Conservation (phyloP, 2,113 vertebrate species). For the Pterophyllum scalare region DNA sequence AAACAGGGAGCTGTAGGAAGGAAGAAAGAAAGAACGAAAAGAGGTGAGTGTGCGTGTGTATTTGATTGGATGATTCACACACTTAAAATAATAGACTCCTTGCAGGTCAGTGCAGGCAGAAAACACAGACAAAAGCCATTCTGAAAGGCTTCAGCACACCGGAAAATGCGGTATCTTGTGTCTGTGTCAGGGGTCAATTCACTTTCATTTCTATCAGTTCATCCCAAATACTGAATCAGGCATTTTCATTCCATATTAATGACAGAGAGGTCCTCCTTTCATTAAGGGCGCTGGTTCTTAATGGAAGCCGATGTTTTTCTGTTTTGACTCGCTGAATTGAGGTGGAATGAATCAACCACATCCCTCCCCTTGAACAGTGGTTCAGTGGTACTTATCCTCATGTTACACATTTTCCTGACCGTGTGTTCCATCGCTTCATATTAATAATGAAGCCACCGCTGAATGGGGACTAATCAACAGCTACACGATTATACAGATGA, state of each 20-base stretch:
- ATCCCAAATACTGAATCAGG: conserved; percentile 23
- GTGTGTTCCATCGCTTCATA: conserved; percentile 22
- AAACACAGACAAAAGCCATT: conserved; percentile 36
- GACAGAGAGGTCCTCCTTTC: conserved; percentile 45
- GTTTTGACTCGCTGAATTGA: conserved; percentile 34
- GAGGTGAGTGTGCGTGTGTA: not conserved
- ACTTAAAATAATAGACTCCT: conserved; percentile 45
- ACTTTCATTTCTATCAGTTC: conserved; percentile 37
- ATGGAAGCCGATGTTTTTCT: conserved; percentile 8
- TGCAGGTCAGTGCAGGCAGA: conserved; percentile 11
- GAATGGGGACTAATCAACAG: conserved; percentile 42
- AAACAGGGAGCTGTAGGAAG: conserved; percentile 10
- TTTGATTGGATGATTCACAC: not conserved
- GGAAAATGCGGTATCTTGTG: conserved; percentile 29
- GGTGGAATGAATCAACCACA: conserved; percentile 41
- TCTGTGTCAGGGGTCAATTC: conserved; percentile 37
- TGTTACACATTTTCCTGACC: conserved; percentile 51
- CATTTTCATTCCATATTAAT: conserved; percentile 49
- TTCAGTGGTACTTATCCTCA: conserved; percentile 47
- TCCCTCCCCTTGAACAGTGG: conserved; percentile 39
- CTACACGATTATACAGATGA: conserved; percentile 32
- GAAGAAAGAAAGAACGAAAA: not conserved
- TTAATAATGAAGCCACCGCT: conserved; percentile 23
- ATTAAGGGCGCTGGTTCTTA: conserved; percentile 4
- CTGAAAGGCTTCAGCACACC: conserved; percentile 48